A percentile compares a stretch with the other conserved stretches of the same genome.
These are phyloP conservation scores for Patella depressa DNA, from an alignment of 2,888 invertebrate genomes.

Conservation along the genomic window DNA sequence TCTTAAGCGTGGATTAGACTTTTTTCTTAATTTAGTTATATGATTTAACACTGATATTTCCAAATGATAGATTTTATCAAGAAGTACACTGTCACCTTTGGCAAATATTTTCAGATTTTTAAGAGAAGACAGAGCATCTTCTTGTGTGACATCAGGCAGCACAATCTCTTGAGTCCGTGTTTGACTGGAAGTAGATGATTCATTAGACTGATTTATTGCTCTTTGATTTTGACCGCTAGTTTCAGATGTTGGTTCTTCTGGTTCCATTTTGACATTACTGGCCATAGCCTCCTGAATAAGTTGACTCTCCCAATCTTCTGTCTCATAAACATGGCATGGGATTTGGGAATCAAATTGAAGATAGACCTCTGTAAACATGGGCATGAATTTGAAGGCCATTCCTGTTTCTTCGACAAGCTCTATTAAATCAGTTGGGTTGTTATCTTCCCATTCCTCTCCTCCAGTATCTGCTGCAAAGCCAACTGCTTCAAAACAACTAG, in stretches of 20 bases:
- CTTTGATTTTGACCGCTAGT: neutral
- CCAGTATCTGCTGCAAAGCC: slow-evolving; percentile 21
- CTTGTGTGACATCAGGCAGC: neutral
- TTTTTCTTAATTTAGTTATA: neutral
- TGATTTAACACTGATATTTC: neutral
- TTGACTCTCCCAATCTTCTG: slow-evolving; percentile 29
- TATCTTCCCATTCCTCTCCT: slow-evolving; percentile 16
- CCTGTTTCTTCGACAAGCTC: slow-evolving; percentile 30
- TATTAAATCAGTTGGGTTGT: slow-evolving; percentile 11
- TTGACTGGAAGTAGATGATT: neutral
- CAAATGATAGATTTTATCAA: neutral
- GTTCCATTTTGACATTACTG: slow-evolving; percentile 26
- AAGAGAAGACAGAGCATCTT: slow-evolving; percentile 27
- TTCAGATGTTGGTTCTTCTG: slow-evolving; percentile 19
- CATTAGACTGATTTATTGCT: neutral
- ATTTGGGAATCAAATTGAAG: slow-evolving; percentile 32
- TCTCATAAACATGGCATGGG: slow-evolving; percentile 25
- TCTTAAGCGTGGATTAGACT: neutral
- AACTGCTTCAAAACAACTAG: slow-evolving; percentile 26
- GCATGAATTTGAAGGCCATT: slow-evolving; percentile 25
- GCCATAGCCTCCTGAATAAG: slow-evolving; percentile 22
- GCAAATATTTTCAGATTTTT: slow-evolving; percentile 27
- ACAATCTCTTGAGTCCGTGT: neutral
- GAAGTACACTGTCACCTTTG: neutral
- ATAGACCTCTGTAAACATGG: slow-evolving; percentile 29